A percentile compares a stretch with the other conserved stretches of the same genome.
These are phyloP conservation scores for Thunnus maccoyii DNA, from an alignment of 2,113 vertebrate species.

Conservation along the genomic window DNA sequence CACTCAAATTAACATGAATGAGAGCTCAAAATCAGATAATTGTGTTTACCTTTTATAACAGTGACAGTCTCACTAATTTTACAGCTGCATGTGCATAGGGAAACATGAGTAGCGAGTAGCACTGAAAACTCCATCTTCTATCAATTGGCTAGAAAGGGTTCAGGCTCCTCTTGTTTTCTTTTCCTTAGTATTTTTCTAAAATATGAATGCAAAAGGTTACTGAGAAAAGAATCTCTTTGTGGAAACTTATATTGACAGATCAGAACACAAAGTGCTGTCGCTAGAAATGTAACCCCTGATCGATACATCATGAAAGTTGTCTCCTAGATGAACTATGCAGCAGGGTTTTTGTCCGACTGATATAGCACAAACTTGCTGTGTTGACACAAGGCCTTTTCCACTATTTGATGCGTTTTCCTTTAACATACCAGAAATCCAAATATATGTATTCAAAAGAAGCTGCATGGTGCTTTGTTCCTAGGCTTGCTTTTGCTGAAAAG, in stretches of 20 bases:
- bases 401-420: conserved; percentile 11
- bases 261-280: background rate
- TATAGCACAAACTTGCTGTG: background rate
- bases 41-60: background rate
- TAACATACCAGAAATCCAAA: background rate
- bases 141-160: too few species aligned
- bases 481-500: conserved; percentile 41
- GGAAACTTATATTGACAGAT: background rate
- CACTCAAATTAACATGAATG: background rate
- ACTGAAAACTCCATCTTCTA: too few species aligned
- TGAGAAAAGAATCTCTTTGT: background rate
- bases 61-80: background rate
- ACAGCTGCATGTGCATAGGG: too few species aligned
- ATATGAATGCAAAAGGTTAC: conserved; percentile 14
- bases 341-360: background rate
- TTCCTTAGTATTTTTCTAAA: background rate
- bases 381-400: background rate
- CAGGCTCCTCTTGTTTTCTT: background rate
- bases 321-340: conserved; percentile 7
- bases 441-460: conserved; percentile 17
- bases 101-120: too few species aligned
- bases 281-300: background rate
- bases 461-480: background rate
- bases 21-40: too few species aligned
- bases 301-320: background rate